phyloP scores from a whole-genome alignment of 2,797 vertebrate species.

The Cygnus olor region DNA sequence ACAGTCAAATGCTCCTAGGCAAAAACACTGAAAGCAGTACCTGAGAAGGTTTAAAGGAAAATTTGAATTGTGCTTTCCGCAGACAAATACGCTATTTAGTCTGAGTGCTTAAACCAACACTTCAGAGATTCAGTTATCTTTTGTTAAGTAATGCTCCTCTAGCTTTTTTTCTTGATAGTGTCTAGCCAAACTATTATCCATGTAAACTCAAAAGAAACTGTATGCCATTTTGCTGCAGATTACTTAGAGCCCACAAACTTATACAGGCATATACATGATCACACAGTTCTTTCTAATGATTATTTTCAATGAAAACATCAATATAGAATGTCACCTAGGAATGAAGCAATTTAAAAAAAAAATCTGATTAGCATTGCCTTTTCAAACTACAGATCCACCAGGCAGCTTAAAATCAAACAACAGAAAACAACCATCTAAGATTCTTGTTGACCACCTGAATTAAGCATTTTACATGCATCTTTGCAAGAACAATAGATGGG shows the following conservation, averaged over 20 bases:
- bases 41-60: neutral
- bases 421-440: neutral
- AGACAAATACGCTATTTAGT: neutral
- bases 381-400: neutral
- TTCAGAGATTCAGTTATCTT: neutral
- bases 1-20: neutral
- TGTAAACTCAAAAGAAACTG: neutral
- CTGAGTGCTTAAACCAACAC: neutral
- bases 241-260: neutral
- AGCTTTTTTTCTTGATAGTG: neutral
- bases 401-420: neutral
- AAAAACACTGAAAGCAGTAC: neutral
- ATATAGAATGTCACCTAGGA: neutral
- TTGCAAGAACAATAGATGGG: neutral
- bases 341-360: neutral
- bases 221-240: neutral
- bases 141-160: neutral
- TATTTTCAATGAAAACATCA: neutral
- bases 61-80: neutral
- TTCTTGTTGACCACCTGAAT: neutral
- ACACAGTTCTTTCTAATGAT: neutral
- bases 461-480: neutral
- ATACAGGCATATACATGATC: neutral
- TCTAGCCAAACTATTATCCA: neutral
- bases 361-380: neutral